Conservation (phyloP, 2,113 vertebrate species). For the Baryphthengus martii region DNA sequence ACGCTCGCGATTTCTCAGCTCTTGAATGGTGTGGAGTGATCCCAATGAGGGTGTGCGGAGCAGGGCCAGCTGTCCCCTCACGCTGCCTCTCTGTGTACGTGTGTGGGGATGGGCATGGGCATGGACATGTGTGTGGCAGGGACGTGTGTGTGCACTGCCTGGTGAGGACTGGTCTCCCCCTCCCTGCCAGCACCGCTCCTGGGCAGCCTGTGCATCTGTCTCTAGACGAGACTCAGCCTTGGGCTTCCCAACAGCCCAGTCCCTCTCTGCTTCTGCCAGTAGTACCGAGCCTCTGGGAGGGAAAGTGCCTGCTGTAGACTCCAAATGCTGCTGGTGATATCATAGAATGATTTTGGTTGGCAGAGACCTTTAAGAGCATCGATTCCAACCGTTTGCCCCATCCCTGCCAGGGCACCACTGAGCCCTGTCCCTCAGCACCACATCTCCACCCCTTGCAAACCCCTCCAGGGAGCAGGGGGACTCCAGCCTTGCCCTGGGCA, state of each 20-base stretch:
- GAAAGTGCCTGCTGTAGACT: fast-evolving
- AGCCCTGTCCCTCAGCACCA: neutral
- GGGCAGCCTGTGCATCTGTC: too few species aligned
- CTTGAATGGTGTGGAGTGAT: neutral
- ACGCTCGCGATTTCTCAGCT: neutral
- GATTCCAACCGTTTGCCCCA: neutral
- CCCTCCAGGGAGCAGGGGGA: neutral
- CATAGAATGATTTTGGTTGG: neutral
- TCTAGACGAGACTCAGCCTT: too few species aligned
- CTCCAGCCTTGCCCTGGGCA: neutral
- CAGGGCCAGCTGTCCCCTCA: fast-evolving
- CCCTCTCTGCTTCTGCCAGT: neutral
- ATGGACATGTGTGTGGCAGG: too few species aligned
- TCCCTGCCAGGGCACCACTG: neutral
- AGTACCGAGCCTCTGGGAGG: too few species aligned
- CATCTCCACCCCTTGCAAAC: neutral
- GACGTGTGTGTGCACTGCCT: fast-evolving
- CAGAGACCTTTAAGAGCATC: neutral
- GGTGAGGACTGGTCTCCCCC: neutral
- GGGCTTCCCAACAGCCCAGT: neutral
- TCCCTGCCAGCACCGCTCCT: neutral
- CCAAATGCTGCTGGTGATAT: neutral
- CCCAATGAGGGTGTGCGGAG: neutral
- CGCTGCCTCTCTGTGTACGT: fast-evolving
- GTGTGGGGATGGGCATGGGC: fast-evolving